phyloP scores from a whole-genome alignment of 2,113 vertebrate genomes.

The Oriolus oriolus region DNA sequence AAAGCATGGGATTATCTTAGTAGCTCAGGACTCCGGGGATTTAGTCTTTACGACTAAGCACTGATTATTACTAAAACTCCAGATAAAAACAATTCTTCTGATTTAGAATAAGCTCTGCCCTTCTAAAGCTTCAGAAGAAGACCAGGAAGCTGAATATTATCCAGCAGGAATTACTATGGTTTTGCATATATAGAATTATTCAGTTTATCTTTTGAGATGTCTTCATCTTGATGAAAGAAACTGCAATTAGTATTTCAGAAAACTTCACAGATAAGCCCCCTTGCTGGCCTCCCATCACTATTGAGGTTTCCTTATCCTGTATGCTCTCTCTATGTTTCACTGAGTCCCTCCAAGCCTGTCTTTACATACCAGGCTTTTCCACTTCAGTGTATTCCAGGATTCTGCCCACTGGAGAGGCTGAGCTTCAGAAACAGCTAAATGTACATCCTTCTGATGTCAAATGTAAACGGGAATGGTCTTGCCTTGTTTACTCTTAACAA shows the following conservation, averaged over 20 bases:
- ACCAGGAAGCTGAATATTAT: background rate
- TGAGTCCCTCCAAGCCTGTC: background rate
- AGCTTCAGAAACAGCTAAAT: background rate
- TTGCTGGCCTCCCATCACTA: background rate
- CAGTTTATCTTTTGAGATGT: background rate
- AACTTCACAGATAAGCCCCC: background rate
- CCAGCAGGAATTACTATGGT: background rate
- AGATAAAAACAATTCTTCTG: slow-evolving; percentile 18
- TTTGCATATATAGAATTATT: background rate
- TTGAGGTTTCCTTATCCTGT: background rate
- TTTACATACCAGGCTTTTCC: background rate
- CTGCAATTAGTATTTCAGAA: background rate
- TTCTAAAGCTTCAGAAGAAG: slow-evolving; percentile 10
- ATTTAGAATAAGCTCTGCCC: background rate
- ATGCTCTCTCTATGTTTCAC: background rate
- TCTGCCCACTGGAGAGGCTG: background rate
- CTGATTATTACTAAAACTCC: background rate
- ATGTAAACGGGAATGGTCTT: background rate
- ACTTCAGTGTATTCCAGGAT: background rate
- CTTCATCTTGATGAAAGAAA: background rate
- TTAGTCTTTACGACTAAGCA: slow-evolving; percentile 13
- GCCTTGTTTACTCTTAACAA: slow-evolving; percentile 3
- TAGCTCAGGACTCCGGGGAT: background rate
- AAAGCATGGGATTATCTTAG: slow-evolving; percentile 13
- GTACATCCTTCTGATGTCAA: background rate